Evolutionary conservation across 2,113 vertebrate genomes (phyloP).

Genomic region (Nesoenas mayeri): DNA sequence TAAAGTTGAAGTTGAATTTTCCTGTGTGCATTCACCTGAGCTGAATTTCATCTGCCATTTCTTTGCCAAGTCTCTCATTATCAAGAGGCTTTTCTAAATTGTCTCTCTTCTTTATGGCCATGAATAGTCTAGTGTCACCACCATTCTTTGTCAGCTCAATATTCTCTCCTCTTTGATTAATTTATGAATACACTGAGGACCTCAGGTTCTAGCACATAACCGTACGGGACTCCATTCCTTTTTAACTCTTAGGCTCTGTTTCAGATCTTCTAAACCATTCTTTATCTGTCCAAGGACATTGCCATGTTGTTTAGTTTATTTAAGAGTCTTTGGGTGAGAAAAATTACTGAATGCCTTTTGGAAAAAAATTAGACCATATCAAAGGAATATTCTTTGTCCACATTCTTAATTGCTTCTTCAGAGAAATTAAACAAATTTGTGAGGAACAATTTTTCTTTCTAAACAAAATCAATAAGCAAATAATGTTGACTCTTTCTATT

Average conservation of each 20-base stretch:
- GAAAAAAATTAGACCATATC: background rate
- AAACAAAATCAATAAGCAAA: background rate
- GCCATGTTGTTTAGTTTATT: background rate
- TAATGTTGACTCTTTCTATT: background rate
- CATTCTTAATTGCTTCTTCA: background rate
- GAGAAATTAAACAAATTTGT: background rate
- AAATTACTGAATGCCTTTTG: background rate
- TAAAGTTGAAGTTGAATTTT: background rate
- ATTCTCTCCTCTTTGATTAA: background rate
- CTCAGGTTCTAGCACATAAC: background rate
- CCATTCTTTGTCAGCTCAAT: constrained; percentile 7
- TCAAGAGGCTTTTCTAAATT: background rate
- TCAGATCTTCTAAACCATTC: background rate
- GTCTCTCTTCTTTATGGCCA: background rate
- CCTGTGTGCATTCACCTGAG: background rate
- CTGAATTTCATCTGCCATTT: background rate
- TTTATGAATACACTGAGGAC: background rate
- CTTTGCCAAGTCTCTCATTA: constrained; percentile 4
- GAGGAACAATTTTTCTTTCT: background rate
- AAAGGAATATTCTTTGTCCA: background rate
- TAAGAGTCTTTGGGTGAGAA: background rate
- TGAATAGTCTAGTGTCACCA: background rate
- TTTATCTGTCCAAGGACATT: background rate
- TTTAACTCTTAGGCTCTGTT: constrained; percentile 23
- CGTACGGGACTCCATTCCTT: background rate